phyloP scores from a whole-genome alignment of 2,888 invertebrate genomes.

The Diplazon laetatorius region DNA sequence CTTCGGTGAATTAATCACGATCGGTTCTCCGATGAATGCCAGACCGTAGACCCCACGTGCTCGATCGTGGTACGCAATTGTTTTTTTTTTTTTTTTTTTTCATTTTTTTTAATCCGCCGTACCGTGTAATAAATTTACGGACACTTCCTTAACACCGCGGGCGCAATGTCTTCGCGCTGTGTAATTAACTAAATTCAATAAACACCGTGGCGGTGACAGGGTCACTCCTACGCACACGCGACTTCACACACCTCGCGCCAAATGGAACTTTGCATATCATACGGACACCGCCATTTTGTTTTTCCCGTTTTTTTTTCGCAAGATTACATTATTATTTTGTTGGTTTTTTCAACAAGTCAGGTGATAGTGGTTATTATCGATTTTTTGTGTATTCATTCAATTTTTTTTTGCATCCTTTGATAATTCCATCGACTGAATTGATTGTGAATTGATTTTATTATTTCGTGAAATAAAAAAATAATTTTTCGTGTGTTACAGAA shows the following conservation, averaged over 20 bases:
- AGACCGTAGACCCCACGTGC: constrained; percentile 44
- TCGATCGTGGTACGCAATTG: constrained; percentile 6
- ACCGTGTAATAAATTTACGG: constrained; percentile 42
- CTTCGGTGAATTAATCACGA: constrained; percentile 45
- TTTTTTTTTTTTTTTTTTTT: no score
- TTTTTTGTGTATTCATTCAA: no score
- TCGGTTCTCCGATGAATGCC: constrained; percentile 35
- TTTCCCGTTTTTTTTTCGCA: not conserved
- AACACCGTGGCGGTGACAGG: constrained; percentile 73
- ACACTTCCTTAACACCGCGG: constrained; percentile 36
- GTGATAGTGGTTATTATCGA: not conserved
- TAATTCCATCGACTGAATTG: no score
- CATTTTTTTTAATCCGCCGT: no score
- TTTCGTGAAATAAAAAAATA: no score
- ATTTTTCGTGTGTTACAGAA: no score
- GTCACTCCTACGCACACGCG: constrained; percentile 65
- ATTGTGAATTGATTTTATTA: no score
- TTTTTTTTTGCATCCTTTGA: no score
- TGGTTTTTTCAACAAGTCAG: not conserved
- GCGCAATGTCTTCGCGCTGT: constrained; percentile 27
- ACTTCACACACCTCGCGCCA: constrained; percentile 38
- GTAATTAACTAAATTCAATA: constrained; percentile 74
- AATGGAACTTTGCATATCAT: constrained; percentile 46
- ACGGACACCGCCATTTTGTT: not conserved
- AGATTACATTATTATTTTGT: no score